Base-by-base conservation (phyloP, 2,797 vertebrate genomes). In the Gymnothorax javanicus region DNA sequence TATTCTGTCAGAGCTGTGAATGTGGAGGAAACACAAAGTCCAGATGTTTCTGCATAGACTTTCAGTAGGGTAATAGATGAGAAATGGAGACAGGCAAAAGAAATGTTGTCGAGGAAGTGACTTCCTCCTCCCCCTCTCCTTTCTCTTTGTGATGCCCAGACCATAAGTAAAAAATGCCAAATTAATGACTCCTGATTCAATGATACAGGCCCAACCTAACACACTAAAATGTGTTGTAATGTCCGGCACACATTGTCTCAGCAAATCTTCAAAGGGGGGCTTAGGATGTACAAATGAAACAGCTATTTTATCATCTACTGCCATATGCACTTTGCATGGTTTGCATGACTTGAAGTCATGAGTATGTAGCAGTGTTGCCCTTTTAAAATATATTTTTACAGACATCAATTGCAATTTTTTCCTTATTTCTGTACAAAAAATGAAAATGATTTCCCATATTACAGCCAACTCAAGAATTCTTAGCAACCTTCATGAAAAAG, bases 21-120 rank as follows among this genome's bases (percentile, higher is more conserved):
- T 71, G 88, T 89, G 90, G 88, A 91, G 89, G 92, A 92, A 94
- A 90, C 93, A 94, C 91, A 86, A 93, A 87, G 94, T 95, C 94
- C 95, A 96, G 95, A 96, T 95, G 94, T 95, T 94, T 90, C 89
- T 86, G 90, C 90, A 93, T 92, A 91, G 92, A 94, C 93, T 93
- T 93, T 93, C 91, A 92, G 85, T 88, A 92, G 20, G 92, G 89
- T 93, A 91, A 83, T 88, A 91, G 93, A 90, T 85, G 64, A 93
- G 92, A 89, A 92, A 86, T 86, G 87, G 91, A 93, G 93, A 94
- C 88, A 89, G 90, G 89, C 77, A 88, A 84, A 93, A 94, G 94
- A 95, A 94, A 90, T 90, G 90, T 91, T 92, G 93, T 94, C 93
- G 93, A 91, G 94, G 87, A 92, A 94, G 92, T 86, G 92, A 92